Evolutionary conservation across 2,797 vertebrate genomes (phyloP).

Genomic region (Pyrocephalus nanus): DNA sequence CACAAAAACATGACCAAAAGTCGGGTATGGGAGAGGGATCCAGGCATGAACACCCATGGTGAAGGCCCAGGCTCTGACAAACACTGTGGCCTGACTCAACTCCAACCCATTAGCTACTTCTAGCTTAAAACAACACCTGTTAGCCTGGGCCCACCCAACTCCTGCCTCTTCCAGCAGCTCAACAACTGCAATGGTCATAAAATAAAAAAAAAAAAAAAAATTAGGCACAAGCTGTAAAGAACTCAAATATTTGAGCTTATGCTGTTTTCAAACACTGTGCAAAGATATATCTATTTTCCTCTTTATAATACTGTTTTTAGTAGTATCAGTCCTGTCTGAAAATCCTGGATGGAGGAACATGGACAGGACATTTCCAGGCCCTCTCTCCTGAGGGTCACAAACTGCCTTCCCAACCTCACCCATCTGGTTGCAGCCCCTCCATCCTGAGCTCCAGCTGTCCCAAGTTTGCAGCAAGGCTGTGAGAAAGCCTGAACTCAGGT

Average conservation of each 20-base stretch:
- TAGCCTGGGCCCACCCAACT: background rate
- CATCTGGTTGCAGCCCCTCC: fast-evolving
- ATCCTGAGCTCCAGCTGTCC: background rate
- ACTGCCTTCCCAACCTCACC: background rate
- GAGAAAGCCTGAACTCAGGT: background rate
- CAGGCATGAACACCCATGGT: fast-evolving
- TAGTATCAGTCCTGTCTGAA: background rate
- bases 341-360: fast-evolving
- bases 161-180: background rate
- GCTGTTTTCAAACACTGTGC: fast-evolving
- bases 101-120: background rate
- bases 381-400: background rate
- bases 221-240: background rate
- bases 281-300: background rate
- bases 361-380: background rate
- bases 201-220: background rate
- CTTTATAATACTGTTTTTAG: background rate
- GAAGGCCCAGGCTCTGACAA: background rate
- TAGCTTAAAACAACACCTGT: background rate
- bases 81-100: fast-evolving
- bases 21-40: background rate
- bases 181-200: background rate
- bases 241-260: background rate
- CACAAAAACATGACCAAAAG: background rate
- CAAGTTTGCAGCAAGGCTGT: background rate